Percentiles rank a stretch among this genome's conserved stretches.
Conservation (phyloP, 64 coral and sea anemone genomes). For the Stylophora pistillata region DNA sequence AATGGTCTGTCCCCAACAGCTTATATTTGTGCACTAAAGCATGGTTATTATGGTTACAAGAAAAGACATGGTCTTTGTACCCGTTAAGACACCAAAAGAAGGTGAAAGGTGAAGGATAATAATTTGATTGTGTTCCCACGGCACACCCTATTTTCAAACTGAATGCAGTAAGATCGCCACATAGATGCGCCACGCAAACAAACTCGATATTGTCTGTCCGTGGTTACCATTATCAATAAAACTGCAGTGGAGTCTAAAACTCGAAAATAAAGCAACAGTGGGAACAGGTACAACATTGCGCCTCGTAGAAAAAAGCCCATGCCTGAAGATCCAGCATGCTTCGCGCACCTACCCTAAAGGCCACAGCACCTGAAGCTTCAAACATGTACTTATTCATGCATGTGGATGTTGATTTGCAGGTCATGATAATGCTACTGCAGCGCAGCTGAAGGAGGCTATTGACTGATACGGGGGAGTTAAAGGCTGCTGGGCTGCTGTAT, state of each 20-base stretch:
- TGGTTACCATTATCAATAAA: slow-evolving; percentile 36
- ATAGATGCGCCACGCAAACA: slow-evolving; percentile 9
- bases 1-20: no score
- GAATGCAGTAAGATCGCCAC: not conserved
- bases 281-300: not conserved
- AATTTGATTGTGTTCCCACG: no score
- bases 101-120: no score
- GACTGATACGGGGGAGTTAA: not conserved
- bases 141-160: no score
- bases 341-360: not conserved
- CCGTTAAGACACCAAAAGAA: no score
- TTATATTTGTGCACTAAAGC: no score
- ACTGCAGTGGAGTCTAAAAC: not conserved
- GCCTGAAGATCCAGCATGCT: not conserved
- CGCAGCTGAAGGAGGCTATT: slow-evolving; percentile 40
- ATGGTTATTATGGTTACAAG: no score
- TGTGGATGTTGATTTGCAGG: no score
- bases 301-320: slow-evolving; percentile 1
- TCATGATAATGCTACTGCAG: not conserved
- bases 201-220: slow-evolving; percentile 8
- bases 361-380: slow-evolving; percentile 7
- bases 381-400: no score
- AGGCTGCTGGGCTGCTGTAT: no score
- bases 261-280: no score
- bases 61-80: no score